Evolutionary conservation across 1,140 invertebrate species (phyloP).

Genomic region (Dufourea novaeangliae): DNA sequence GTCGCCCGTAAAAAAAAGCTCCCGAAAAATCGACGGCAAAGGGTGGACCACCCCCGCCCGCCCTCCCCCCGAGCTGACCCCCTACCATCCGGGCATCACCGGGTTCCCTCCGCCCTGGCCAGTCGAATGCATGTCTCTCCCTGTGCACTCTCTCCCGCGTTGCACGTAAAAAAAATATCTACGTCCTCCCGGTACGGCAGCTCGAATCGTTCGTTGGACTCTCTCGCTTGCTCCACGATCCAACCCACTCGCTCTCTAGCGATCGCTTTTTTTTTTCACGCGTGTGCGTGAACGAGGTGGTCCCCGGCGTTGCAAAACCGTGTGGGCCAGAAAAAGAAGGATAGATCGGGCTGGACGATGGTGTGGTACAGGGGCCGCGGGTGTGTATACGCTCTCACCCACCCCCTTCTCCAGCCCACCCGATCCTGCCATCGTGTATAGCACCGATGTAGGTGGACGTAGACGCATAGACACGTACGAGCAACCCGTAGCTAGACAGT

Average conservation of each 20-base stretch:
- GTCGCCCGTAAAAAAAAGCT: constrained; percentile 77
- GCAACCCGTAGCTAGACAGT: constrained; percentile 8
- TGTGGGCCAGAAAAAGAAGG: not conserved
- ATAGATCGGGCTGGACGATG: not conserved
- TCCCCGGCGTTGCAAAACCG: not conserved
- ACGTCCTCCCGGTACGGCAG: constrained; percentile 59
- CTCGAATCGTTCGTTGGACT: constrained; percentile 23
- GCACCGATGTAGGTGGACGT: constrained; percentile 29
- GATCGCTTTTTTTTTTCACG: constrained; percentile 55
- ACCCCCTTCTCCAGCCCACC: too few species aligned
- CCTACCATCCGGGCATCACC: constrained; percentile 39
- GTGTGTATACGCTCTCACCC: not conserved
- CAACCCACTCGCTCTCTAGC: constrained; percentile 1
- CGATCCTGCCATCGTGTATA: not conserved
- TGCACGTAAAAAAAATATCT: constrained; percentile 77
- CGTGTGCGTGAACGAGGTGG: constrained; percentile 54
- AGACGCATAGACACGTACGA: constrained; percentile 31
- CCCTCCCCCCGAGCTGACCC: constrained; percentile 24
- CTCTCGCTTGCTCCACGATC: constrained; percentile 2
- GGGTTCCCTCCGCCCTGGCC: constrained; percentile 46
- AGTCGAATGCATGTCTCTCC: constrained; percentile 73
- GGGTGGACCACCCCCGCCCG: constrained; percentile 67
- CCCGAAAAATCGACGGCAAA: constrained; percentile 76
- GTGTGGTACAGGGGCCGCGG: not conserved
- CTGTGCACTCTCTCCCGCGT: constrained; percentile 70